phyloP scores from a whole-genome alignment of 2,888 invertebrate species.

The Cylindroiulus punctatus region DNA sequence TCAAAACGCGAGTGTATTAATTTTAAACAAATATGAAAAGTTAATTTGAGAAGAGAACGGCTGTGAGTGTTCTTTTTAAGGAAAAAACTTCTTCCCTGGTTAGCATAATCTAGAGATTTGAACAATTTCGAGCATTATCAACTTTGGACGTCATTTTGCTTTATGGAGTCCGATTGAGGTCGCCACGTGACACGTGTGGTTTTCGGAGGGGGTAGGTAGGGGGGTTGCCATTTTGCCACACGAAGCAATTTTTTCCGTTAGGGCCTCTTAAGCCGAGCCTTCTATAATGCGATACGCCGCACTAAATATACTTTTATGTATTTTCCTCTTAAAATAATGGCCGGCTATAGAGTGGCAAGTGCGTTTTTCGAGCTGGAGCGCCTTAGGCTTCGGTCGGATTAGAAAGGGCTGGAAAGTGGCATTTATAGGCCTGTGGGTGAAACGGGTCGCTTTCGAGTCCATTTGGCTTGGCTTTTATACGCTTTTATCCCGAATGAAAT shows the following conservation, averaged over 20 bases:
- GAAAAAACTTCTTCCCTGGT: too few relatives aligned
- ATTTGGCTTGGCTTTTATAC: slow-evolving; percentile 31
- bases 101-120: too few relatives aligned
- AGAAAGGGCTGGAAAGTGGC: slow-evolving; percentile 34
- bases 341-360: slow-evolving; percentile 44
- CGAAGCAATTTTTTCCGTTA: not conserved
- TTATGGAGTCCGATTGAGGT: not conserved
- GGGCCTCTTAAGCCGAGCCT: slow-evolving; percentile 29
- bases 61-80: too few relatives aligned
- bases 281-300: slow-evolving; percentile 24
- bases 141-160: not conserved
- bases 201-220: not conserved
- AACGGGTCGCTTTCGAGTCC: slow-evolving; percentile 47
- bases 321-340: slow-evolving; percentile 43
- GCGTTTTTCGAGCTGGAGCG: slow-evolving; percentile 24
- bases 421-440: slow-evolving; percentile 36
- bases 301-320: slow-evolving; percentile 47
- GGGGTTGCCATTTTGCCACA: not conserved
- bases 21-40: too few relatives aligned
- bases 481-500: slow-evolving; percentile 47
- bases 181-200: not conserved
- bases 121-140: too few relatives aligned
- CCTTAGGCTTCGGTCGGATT: not conserved
- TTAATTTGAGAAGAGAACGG: too few relatives aligned
- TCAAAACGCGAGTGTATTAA: too few relatives aligned